A percentile compares a stretch with the other conserved stretches of the same genome.
These are phyloP conservation scores for Coelinius sp. DNA, from an alignment of 2,888 invertebrate genomes.

Conservation along the genomic window DNA sequence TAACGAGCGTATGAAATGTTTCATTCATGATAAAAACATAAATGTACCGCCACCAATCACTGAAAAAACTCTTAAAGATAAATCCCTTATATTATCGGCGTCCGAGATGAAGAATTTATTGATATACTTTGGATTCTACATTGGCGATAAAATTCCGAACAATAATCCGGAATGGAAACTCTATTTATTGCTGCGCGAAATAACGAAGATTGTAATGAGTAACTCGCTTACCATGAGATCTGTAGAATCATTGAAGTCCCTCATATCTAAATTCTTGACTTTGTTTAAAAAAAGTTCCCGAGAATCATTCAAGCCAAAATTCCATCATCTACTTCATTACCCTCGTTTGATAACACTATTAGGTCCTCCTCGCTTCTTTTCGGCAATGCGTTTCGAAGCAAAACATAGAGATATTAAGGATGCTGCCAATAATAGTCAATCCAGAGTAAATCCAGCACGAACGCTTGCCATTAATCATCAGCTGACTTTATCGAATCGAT, in stretches of 20 bases:
- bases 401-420: constrained; percentile 9
- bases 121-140: not conserved
- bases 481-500: not conserved
- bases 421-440: not conserved
- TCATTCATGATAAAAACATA: not conserved
- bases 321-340: constrained; percentile 19
- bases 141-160: constrained; percentile 4
- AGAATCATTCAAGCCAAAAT: constrained; percentile 2
- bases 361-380: constrained; percentile 5
- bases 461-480: not conserved
- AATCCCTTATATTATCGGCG: not conserved
- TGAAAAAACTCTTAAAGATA: not conserved
- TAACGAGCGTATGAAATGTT: not conserved
- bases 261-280: constrained; percentile 1
- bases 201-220: not conserved
- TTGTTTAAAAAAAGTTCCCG: not conserved
- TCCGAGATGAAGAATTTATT: not conserved
- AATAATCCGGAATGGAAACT: constrained; percentile 5
- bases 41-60: not conserved
- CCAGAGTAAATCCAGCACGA: not conserved
- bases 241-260: not conserved
- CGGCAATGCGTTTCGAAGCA: not conserved
- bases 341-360: not conserved
- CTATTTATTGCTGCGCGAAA: not conserved
- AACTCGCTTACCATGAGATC: not conserved